Percentiles rank a stretch among this genome's conserved stretches.
These are phyloP conservation scores for Notospermus geniculatus DNA, from an alignment of 1,140 invertebrate genomes.

Conservation along the genomic window DNA sequence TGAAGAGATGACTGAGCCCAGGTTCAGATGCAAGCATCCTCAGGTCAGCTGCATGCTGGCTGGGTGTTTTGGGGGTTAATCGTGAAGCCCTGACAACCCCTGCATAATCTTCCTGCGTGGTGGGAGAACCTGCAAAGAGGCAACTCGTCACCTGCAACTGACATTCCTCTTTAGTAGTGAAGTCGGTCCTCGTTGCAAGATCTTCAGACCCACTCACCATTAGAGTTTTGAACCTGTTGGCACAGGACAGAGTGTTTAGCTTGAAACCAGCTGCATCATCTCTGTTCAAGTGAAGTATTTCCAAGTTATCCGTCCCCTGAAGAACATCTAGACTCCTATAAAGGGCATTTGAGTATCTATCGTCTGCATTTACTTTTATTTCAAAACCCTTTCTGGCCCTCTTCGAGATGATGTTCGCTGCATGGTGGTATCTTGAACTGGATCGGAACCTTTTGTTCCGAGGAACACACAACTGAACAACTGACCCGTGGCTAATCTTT, in stretches of 20 bases:
- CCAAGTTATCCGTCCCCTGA: not conserved
- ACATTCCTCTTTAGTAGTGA: not conserved
- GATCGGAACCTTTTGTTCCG: not conserved
- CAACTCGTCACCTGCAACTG: slow-evolving; percentile 6
- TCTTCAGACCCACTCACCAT: slow-evolving; percentile 4
- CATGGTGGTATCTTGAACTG: not conserved
- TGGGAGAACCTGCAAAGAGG: not conserved
- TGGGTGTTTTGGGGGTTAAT: not conserved
- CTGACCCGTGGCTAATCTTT: not conserved
- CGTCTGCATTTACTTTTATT: slow-evolving; percentile 2
- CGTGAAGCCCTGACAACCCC: not conserved
- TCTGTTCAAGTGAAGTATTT: not conserved
- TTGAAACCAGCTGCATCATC: slow-evolving; percentile 7
- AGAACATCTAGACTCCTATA: not conserved
- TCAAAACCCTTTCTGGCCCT: slow-evolving; percentile 6
- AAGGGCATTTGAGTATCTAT: not conserved
- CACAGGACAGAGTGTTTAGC: not conserved
- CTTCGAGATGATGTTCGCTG: not conserved
- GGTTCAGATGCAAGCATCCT: not conserved
- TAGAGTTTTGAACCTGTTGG: not conserved
- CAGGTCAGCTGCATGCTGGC: slow-evolving; percentile 2
- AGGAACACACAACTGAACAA: not conserved
- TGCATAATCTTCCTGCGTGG: slow-evolving; percentile 5
- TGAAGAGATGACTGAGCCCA: not conserved
- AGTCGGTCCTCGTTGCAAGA: slow-evolving; percentile 1